Percentiles rank a stretch among this genome's conserved stretches.
phyloP scores from a whole-genome alignment of 2,113 vertebrate genomes.

The Rynchops niger region DNA sequence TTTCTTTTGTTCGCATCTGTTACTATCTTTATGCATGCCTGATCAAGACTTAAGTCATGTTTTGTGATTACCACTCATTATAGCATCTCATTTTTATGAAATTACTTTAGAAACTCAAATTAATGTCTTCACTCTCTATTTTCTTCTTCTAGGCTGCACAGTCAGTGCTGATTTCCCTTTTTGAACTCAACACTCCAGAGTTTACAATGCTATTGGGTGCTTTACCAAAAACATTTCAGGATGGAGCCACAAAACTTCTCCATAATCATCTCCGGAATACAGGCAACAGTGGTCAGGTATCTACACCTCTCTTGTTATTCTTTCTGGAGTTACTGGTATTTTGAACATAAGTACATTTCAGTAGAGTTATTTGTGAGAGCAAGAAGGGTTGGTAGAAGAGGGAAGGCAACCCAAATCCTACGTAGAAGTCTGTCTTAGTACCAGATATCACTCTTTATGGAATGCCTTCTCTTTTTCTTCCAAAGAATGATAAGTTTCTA shows the following conservation, averaged over 20 bases:
- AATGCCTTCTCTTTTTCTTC: background rate
- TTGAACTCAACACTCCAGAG: conserved; percentile 97
- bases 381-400: background rate
- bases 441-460: background rate
- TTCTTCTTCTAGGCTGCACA: conserved; percentile 86
- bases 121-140: background rate
- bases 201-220: conserved; percentile 97
- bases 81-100: background rate
- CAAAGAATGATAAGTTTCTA: background rate
- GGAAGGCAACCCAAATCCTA: background rate
- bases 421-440: background rate
- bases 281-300: conserved; percentile 89
- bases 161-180: conserved; percentile 92
- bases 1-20: background rate
- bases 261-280: conserved; percentile 95
- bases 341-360: background rate
- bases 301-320: background rate
- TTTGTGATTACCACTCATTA: background rate
- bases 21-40: background rate
- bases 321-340: background rate
- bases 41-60: background rate
- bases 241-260: conserved; percentile 95
- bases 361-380: background rate
- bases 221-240: conserved; percentile 97
- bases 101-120: background rate